These are phyloP conservation scores for Smutsia gigantea DNA, from an alignment of 2,797 vertebrate species.

Conservation along the genomic window DNA sequence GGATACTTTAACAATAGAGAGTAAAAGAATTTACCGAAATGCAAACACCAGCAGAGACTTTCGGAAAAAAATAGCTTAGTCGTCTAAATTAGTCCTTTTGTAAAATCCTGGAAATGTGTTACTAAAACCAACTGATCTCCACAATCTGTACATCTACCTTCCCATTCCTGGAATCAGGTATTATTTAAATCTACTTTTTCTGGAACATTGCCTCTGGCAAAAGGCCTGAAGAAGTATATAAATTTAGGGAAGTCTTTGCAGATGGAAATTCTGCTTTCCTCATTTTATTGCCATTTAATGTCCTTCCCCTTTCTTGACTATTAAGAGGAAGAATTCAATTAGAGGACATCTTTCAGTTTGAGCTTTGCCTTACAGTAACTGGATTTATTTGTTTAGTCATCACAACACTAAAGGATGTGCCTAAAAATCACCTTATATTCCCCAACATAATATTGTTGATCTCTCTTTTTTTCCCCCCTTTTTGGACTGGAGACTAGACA, in stretches of 20 bases:
- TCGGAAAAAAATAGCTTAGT: background rate
- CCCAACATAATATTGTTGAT: conserved; percentile 44
- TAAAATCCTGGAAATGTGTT: conserved; percentile 35
- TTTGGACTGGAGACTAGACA: conserved; percentile 67
- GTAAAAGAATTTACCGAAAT: conserved; percentile 23
- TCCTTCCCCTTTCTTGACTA: conserved; percentile 50
- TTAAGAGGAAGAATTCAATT: conserved; percentile 70
- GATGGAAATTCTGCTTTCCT: conserved; percentile 64
- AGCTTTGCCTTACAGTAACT: conserved; percentile 51
- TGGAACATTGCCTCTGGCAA: conserved; percentile 61
- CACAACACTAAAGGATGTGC: conserved; percentile 43
- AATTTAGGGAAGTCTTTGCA: conserved; percentile 62
- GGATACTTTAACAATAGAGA: background rate
- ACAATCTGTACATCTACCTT: background rate
- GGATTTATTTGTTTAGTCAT: conserved; percentile 61
- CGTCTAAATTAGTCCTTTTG: background rate
- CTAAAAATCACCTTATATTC: conserved; percentile 59
- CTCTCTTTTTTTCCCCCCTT: background rate
- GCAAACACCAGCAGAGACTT: background rate
- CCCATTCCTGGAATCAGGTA: background rate
- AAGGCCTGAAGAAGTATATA: conserved; percentile 46
- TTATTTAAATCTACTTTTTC: conserved; percentile 56
- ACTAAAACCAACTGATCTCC: background rate
- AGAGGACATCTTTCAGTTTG: conserved; percentile 35
- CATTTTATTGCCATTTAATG: conserved; percentile 55